These are phyloP conservation scores for Strigamia maritima DNA, from an alignment of 2,888 invertebrate species.

Conservation along the genomic window DNA sequence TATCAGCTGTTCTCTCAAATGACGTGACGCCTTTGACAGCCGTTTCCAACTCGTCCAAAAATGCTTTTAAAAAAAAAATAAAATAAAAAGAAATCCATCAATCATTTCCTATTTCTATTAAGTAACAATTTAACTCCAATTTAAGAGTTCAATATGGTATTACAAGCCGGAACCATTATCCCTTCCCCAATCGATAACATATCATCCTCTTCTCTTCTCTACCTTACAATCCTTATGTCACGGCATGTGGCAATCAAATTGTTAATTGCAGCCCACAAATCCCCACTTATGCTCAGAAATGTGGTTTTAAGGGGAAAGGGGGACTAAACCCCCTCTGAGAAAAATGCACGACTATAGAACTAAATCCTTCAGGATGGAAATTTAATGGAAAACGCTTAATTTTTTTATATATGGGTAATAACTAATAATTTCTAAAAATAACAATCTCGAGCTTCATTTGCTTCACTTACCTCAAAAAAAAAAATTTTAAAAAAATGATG, in stretches of 20 bases:
- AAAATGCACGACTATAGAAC: too few relatives aligned
- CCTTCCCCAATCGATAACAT: neutral
- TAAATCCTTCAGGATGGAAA: too few relatives aligned
- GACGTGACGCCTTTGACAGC: conserved; percentile 31
- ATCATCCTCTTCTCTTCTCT: neutral
- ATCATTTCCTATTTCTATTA: neutral
- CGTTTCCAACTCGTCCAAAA: conserved; percentile 36
- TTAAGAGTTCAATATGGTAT: neutral
- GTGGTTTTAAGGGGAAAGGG: neutral
- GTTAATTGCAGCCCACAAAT: neutral
- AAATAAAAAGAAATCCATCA: neutral
- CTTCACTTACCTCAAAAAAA: too few relatives aligned
- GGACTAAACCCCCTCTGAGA: too few relatives aligned
- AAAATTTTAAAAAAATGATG: too few relatives aligned
- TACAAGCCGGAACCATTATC: neutral
- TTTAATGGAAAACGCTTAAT: too few relatives aligned
- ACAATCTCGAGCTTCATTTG: too few relatives aligned
- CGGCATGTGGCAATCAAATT: neutral
- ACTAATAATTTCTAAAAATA: too few relatives aligned
- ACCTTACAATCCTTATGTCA: neutral
- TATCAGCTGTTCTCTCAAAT: conserved; percentile 15
- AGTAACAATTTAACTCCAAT: neutral
- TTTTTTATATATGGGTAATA: too few relatives aligned
- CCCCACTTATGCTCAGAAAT: neutral
- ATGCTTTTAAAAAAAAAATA: neutral